These are phyloP conservation scores for Indri indri DNA, from an alignment of 2,113 vertebrate species.

Conservation along the genomic window DNA sequence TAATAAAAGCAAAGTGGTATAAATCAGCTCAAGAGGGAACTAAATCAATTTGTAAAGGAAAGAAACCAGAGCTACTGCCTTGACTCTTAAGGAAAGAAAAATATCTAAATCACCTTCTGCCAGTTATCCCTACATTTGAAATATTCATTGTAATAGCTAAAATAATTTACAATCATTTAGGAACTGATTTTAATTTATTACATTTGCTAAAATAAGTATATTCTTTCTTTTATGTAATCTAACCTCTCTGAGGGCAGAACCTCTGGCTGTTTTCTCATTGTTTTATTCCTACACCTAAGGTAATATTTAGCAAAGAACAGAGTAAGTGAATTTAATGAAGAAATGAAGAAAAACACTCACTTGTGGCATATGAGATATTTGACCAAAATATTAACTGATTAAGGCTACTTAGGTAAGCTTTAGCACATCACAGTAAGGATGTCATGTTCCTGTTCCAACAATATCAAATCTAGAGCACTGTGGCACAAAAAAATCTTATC, in stretches of 20 bases:
- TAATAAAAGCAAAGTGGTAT: slow-evolving; percentile 59
- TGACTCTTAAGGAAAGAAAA: slow-evolving; percentile 36
- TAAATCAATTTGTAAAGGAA: slow-evolving; percentile 48
- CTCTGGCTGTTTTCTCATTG: neutral
- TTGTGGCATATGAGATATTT: neutral
- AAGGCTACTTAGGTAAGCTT: neutral
- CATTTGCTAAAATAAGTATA: neutral
- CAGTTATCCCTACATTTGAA: neutral
- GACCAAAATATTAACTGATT: neutral
- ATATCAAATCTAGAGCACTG: neutral
- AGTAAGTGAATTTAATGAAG: neutral
- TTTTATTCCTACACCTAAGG: neutral
- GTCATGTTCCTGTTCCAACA: neutral
- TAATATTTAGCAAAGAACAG: neutral
- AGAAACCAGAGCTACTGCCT: neutral
- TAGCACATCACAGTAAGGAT: neutral
- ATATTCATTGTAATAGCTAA: neutral
- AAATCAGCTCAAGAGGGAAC: slow-evolving; percentile 66
- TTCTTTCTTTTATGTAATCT: neutral
- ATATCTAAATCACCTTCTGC: neutral
- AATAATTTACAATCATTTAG: neutral
- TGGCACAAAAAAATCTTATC: neutral
- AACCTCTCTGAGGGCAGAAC: neutral
- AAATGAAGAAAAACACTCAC: neutral
- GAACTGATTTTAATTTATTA: neutral